Conservation (phyloP, 2,888 invertebrate genomes). For the Enchytraeus crypticus region DNA sequence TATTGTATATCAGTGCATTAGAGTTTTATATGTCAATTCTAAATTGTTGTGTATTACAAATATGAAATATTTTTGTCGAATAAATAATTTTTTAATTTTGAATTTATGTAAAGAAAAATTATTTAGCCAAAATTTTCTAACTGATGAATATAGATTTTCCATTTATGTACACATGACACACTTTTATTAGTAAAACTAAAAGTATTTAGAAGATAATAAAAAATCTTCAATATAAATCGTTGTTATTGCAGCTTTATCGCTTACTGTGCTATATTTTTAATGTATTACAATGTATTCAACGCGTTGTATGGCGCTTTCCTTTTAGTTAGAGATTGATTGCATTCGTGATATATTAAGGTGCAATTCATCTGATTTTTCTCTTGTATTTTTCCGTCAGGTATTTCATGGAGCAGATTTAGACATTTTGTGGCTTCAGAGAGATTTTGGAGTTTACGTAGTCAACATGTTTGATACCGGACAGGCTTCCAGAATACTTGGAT, state of each 20-base stretch:
- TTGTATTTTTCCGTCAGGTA: conserved; percentile 54
- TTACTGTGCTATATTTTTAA: too few species aligned
- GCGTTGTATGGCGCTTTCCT: too few species aligned
- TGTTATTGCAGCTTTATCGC: too few species aligned
- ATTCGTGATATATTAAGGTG: too few species aligned
- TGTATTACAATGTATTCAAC: too few species aligned
- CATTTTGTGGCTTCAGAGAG: conserved; percentile 86
- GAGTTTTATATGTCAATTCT: not conserved
- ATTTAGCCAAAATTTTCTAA: not conserved
- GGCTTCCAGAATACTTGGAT: conserved; percentile 67
- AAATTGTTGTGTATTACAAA: not conserved
- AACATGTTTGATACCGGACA: conserved; percentile 94
- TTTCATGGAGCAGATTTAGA: conserved; percentile 86
- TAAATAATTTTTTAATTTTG: too few species aligned
- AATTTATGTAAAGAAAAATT: not conserved
- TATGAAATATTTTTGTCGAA: too few species aligned
- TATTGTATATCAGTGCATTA: not conserved
- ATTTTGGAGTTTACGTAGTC: conserved; percentile 86
- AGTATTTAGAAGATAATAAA: too few species aligned
- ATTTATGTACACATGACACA: not conserved
- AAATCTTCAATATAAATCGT: too few species aligned
- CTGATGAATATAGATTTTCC: not conserved
- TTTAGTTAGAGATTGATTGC: too few species aligned
- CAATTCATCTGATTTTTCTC: not conserved
- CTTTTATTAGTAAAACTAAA: too few species aligned